A percentile compares a stretch with the other conserved stretches of the same genome.
Conservation (phyloP, 2,113 vertebrate genomes). For the Myotis lucifugus region DNA sequence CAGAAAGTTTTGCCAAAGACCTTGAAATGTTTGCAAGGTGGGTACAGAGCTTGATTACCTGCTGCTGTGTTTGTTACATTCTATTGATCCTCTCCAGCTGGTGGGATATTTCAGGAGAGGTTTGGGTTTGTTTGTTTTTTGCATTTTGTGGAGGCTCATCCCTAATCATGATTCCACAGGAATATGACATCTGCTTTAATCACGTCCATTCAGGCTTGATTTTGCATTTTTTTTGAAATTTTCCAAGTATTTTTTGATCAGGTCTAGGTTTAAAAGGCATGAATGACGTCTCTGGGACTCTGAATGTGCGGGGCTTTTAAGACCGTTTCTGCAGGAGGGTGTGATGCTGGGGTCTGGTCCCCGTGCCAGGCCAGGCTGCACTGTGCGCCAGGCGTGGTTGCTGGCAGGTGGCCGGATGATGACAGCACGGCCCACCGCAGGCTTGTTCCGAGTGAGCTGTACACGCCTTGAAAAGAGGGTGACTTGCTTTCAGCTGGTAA, state of each 20-base stretch:
- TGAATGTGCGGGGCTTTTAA: not conserved
- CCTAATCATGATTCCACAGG: not conserved
- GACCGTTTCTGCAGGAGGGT: not conserved
- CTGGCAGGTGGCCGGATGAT: conserved; percentile 49
- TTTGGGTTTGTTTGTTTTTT: not conserved
- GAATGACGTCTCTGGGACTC: not conserved
- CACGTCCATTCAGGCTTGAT: not conserved
- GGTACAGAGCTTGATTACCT: not conserved
- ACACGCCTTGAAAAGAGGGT: not conserved
- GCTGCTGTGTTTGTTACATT: not conserved
- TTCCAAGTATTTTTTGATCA: not conserved
- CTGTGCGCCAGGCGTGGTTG: not conserved
- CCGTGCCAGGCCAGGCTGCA: not conserved
- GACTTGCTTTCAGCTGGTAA: conserved; percentile 40
- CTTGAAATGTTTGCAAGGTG: conserved; percentile 96
- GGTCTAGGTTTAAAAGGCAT: not conserved
- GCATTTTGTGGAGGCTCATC: not conserved
- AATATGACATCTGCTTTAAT: conserved; percentile 15
- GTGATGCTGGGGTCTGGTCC: not conserved
- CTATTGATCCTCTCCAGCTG: not conserved
- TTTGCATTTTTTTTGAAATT: not conserved
- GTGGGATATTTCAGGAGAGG: not conserved
- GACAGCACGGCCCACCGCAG: not conserved
- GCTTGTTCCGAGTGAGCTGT: not conserved
- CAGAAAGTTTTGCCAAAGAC: conserved; percentile 95